Evolutionary conservation across 2,888 invertebrate species (phyloP).

Genomic region (Diplazon laetatorius): DNA sequence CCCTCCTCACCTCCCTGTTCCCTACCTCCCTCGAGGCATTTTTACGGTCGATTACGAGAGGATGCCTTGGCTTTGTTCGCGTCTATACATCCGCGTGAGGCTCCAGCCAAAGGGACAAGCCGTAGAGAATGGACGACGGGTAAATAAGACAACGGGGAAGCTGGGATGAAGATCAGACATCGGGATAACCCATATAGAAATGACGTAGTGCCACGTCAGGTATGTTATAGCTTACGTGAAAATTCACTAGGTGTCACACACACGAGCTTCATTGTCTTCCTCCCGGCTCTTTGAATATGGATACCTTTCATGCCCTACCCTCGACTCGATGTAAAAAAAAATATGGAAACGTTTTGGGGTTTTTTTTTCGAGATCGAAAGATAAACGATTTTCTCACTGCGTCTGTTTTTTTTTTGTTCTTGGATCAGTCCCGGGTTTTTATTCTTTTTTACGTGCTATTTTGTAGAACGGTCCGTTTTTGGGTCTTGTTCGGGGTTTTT

Average conservation of each 20-base stretch:
- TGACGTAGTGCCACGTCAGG: conserved; percentile 36
- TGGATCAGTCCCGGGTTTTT: too few relatives aligned
- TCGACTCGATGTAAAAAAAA: not conserved
- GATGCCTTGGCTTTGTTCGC: conserved; percentile 66
- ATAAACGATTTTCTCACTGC: conserved; percentile 37
- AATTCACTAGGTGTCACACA: conserved; percentile 66
- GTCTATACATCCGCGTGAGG: conserved; percentile 28
- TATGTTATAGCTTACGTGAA: conserved; percentile 45
- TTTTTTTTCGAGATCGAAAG: conserved; percentile 39
- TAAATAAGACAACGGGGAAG: conserved; percentile 73
- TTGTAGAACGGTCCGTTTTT: conserved; percentile 22
- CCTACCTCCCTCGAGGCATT: too few relatives aligned
- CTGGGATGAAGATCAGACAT: conserved; percentile 54
- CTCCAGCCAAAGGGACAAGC: conserved; percentile 46
- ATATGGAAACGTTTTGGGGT: conserved; percentile 12
- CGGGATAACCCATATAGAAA: conserved; percentile 51
- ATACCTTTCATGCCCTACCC: conserved; percentile 32
- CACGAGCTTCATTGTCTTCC: conserved; percentile 57
- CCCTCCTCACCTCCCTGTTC: too few relatives aligned
- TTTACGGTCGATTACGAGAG: conserved; percentile 75
- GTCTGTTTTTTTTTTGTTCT: not conserved
- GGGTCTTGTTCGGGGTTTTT: conserved; percentile 36
- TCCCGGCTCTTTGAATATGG: conserved; percentile 51
- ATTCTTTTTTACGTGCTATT: too few relatives aligned
- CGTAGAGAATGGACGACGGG: conserved; percentile 62